These are phyloP conservation scores for Chaenocephalus aceratus DNA, from an alignment of 2,113 vertebrate species.

Conservation along the genomic window DNA sequence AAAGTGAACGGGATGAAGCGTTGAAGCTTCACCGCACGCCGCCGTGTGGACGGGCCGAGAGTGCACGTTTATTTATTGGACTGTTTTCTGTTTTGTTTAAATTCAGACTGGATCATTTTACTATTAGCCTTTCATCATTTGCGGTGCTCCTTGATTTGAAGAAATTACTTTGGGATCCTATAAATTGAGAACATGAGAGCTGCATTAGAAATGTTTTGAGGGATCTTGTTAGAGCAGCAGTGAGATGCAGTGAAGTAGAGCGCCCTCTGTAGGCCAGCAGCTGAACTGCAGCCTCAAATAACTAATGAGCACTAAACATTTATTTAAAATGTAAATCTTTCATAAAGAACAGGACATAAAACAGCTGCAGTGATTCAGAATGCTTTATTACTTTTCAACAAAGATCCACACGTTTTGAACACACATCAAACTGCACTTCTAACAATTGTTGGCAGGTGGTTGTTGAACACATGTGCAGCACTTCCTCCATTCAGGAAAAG, in stretches of 20 bases:
- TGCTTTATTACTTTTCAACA: conserved; percentile 62
- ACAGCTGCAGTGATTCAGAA: conserved; percentile 11
- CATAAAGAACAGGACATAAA: neutral
- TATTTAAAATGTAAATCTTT: neutral
- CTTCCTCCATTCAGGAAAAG: neutral
- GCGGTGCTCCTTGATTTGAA: neutral
- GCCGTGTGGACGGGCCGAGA: no score
- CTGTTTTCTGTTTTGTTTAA: neutral
- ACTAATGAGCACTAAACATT: no score
- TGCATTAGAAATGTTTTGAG: neutral
- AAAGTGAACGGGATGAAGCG: no score
- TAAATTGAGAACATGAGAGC: neutral
- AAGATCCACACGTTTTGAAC: neutral
- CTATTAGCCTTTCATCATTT: neutral
- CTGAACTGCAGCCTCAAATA: conserved; percentile 14
- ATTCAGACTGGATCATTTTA: neutral
- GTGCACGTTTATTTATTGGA: no score
- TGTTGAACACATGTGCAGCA: neutral
- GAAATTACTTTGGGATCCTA: neutral
- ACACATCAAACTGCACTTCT: conserved; percentile 14
- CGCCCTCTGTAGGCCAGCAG: conserved; percentile 23
- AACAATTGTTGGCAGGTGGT: neutral
- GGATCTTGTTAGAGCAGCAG: neutral
- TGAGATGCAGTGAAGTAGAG: neutral
- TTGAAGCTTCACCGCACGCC: no score